These are phyloP conservation scores for Chrysotoxum bicinctum DNA, from an alignment of 2,888 invertebrate genomes.

Conservation along the genomic window DNA sequence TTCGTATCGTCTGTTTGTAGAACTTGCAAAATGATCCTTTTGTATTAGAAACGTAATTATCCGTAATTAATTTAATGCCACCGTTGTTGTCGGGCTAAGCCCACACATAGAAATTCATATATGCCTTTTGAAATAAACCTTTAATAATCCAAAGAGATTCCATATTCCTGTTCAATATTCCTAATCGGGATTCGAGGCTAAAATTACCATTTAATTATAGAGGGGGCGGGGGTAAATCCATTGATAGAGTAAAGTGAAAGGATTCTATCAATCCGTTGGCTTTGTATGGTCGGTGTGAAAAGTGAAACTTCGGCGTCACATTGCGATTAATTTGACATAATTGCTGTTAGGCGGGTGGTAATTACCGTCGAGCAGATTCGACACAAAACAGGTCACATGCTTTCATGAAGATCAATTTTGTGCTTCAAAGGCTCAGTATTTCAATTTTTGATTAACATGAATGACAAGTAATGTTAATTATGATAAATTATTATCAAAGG, in stretches of 20 bases:
- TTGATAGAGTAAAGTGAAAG: neutral
- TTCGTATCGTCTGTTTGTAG: neutral
- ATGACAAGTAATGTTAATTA: constrained; percentile 15
- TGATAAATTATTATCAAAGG: neutral
- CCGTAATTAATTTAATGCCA: constrained; percentile 34
- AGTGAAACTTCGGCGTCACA: constrained; percentile 16
- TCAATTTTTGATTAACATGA: constrained; percentile 4
- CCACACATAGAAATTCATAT: neutral
- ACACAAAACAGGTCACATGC: neutral
- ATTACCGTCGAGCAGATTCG: neutral
- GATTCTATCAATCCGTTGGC: neutral
- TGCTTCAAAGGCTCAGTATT: neutral
- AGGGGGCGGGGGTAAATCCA: constrained; percentile 4
- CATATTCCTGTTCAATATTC: constrained; percentile 27
- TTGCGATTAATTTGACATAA: constrained; percentile 35
- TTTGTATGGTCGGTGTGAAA: neutral
- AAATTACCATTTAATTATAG: constrained; percentile 29
- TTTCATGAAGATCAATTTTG: neutral
- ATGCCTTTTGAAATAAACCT: no score
- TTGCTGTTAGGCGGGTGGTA: constrained; percentile 22
- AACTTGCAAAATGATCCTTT: constrained; percentile 23
- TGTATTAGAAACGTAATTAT: constrained; percentile 33
- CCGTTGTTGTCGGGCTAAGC: neutral
- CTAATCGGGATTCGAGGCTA: constrained; percentile 30
- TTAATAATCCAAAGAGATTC: neutral